These are phyloP conservation scores for Camponotus floridanus DNA, from an alignment of 1,140 invertebrate species.

Conservation along the genomic window DNA sequence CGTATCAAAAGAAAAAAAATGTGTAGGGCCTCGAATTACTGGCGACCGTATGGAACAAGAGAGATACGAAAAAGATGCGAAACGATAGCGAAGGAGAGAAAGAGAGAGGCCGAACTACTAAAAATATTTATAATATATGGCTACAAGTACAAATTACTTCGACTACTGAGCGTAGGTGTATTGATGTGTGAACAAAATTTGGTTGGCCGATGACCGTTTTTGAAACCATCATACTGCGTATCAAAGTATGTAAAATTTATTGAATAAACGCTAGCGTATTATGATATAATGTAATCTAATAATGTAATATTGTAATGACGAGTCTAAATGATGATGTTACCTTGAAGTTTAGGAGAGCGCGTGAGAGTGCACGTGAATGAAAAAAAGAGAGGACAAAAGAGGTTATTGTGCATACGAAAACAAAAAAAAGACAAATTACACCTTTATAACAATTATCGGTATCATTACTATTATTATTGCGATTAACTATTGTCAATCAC, in stretches of 20 bases:
- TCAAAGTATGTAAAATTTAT: constrained; percentile 87
- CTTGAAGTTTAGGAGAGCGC: constrained; percentile 85
- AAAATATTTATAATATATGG: constrained; percentile 87
- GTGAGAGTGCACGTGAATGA: constrained; percentile 83
- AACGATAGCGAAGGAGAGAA: constrained; percentile 73
- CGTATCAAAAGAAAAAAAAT: constrained; percentile 85
- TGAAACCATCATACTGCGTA: constrained; percentile 87
- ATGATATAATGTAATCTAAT: constrained; percentile 87
- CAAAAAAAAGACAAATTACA: constrained; percentile 80
- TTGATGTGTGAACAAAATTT: constrained; percentile 87
- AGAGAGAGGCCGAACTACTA: constrained; percentile 84
- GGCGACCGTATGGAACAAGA: constrained; percentile 79
- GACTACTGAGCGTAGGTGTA: constrained; percentile 87
- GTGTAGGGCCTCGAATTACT: constrained; percentile 85
- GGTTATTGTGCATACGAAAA: constrained; percentile 86
- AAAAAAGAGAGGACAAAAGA: constrained; percentile 78
- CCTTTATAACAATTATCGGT: constrained; percentile 80
- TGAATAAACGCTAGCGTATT: constrained; percentile 87
- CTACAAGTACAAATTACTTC: constrained; percentile 87
- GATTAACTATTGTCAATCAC: constrained; percentile 82
- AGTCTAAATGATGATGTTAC: constrained; percentile 86
- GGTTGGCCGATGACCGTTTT: constrained; percentile 87
- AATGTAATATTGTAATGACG: constrained; percentile 87
- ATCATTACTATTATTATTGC: constrained; percentile 79
- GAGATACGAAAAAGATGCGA: constrained; percentile 68